Conservation (phyloP, 2,113 vertebrate species). For the Ondatra zibethicus region DNA sequence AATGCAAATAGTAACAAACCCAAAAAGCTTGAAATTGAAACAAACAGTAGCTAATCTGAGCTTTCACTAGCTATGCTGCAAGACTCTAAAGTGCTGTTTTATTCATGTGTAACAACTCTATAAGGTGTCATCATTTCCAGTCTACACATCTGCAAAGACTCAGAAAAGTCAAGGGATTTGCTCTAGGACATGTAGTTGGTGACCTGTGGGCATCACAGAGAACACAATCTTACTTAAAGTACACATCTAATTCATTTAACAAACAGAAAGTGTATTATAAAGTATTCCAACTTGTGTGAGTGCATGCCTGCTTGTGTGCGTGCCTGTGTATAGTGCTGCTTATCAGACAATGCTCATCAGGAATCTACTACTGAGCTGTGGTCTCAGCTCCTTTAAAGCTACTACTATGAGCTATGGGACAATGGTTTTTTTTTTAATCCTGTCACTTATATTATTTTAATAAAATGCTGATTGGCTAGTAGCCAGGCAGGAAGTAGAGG, state of each 20-base stretch:
- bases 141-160: slow-evolving; percentile 40
- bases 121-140: slow-evolving; percentile 4
- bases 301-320: background rate
- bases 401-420: background rate
- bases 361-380: background rate
- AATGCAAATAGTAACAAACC: background rate
- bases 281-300: background rate
- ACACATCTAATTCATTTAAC: background rate
- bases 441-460: no score
- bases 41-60: background rate
- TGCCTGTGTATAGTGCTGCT: background rate
- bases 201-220: background rate
- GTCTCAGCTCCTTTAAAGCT: background rate
- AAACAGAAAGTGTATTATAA: slow-evolving; percentile 20
- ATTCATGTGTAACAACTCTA: background rate
- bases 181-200: background rate
- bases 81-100: background rate
- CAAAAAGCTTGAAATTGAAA: background rate
- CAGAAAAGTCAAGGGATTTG: slow-evolving; percentile 38
- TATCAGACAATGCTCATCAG: background rate
- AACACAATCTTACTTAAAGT: slow-evolving; percentile 47
- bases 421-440: no score
- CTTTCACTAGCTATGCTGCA: background rate
- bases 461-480: no score
- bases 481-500: no score